phyloP scores from a whole-genome alignment of 2,888 invertebrate genomes.

The Pheosia tremula region DNA sequence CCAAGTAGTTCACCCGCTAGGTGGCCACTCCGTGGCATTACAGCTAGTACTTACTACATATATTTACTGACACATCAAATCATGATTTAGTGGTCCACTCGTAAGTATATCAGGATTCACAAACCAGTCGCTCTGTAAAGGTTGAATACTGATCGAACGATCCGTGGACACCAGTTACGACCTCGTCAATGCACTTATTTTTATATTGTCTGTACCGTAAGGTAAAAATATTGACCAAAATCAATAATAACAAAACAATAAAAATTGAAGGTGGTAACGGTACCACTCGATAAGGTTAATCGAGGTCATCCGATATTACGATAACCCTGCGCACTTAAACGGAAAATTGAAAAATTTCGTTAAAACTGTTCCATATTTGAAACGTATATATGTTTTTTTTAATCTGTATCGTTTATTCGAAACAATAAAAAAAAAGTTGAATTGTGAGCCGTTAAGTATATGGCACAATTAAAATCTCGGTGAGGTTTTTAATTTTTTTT shows the following conservation, averaged over 20 bases:
- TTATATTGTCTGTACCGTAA: constrained; percentile 7
- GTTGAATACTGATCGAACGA: constrained; percentile 2
- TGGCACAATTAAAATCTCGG: constrained; percentile 39
- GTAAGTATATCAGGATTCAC: neutral
- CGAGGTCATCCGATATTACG: constrained; percentile 45
- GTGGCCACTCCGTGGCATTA: too few species aligned
- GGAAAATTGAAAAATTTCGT: constrained; percentile 36
- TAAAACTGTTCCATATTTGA: neutral
- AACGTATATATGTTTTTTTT: constrained; percentile 32
- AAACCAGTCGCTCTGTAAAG: neutral
- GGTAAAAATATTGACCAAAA: constrained; percentile 26
- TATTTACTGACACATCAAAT: neutral
- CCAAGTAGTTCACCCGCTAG: too few species aligned
- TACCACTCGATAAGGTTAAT: constrained; percentile 47
- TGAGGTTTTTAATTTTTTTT: constrained; percentile 26
- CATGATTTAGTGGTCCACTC: neutral
- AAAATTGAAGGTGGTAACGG: constrained; percentile 35
- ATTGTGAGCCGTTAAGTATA: constrained; percentile 40
- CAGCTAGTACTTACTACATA: neutral
- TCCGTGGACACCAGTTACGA: constrained; percentile 15
- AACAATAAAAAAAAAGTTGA: constrained; percentile 22
- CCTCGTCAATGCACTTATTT: constrained; percentile 16
- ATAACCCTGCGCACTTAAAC: constrained; percentile 37
- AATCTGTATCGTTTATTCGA: constrained; percentile 31
- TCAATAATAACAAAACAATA: constrained; percentile 33